Evolutionary conservation across 2,888 invertebrate genomes (phyloP), one percentile per base, ranked within the genome.

Genomic region (Alentia gelatinosa): DNA sequence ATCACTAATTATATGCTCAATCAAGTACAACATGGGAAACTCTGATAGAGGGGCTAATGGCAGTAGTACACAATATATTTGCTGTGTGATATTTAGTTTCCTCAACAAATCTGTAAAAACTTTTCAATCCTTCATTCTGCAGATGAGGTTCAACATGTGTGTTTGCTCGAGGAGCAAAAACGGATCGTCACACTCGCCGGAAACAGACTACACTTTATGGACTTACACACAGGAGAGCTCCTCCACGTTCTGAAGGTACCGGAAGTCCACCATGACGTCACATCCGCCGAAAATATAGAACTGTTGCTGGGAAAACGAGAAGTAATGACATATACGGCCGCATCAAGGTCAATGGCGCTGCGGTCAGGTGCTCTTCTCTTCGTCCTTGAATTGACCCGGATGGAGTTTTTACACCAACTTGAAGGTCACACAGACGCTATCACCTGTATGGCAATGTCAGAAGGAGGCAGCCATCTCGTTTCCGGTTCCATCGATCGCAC

Each of bases 391-490:
- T 19, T 86, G 1, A 30, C n/a, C 7, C 26, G 35, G 35, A 86
- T 86, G 86, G 47, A 42, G 15, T 30, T 86, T 42, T 9, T 23
- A 12, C 42, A 42, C 86, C 23, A 42, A 0, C 86, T 86, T 1
- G 47, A 86, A 47, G 86, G 86, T 50, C 86, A 86, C 30, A 19
- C 23, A 4, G 86, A 86, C 30, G 42, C 35, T 3, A 47, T 86
- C 42, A 86, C 86, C 47, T 86, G 86, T 86, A 12, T 86, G 86
- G 86, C 86, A 9, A 47, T 86, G 30, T 86, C 86, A 47, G 86
- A 86, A 9, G 47, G 26, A 5, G 86, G 86, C 30, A 9, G 26
- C 9, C 86, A 47, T 12, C 30, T 86, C 26, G 50, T 86, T 23
- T 26, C 42, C 30, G 86, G 86, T 30, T 42, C 86, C 23, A 33